Percentiles rank a stretch among this genome's conserved stretches.
Conservation (phyloP, 2,888 invertebrate species). For the Listrodromus nycthemerus region DNA sequence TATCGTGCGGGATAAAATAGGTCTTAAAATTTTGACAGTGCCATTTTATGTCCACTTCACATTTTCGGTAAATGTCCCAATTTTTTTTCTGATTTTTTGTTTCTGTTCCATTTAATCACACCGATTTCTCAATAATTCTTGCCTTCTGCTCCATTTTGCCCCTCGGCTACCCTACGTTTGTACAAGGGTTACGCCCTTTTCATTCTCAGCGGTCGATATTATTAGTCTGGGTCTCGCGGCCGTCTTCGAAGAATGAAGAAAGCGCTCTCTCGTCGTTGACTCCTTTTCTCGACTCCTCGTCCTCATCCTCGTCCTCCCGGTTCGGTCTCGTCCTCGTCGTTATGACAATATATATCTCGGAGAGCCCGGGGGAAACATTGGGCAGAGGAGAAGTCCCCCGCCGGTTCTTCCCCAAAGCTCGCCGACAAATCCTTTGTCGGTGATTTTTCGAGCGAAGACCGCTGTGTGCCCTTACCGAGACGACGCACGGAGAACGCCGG, state of each 20-base stretch:
- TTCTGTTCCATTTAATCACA: too few relatives aligned
- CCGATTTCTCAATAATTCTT: too few relatives aligned
- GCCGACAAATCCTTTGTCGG: constrained; percentile 81
- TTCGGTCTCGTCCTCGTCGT: constrained; percentile 62
- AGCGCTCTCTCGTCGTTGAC: constrained; percentile 35
- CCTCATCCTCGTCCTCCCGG: constrained; percentile 34
- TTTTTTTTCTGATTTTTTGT: too few relatives aligned
- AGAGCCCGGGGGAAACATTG: constrained; percentile 75
- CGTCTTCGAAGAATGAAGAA: constrained; percentile 40
- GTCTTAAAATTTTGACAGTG: background rate
- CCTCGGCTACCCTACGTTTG: too few relatives aligned
- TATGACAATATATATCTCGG: constrained; percentile 74
- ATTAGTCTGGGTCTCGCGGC: constrained; percentile 1
- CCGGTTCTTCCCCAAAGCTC: constrained; percentile 73
- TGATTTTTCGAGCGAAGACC: constrained; percentile 79
- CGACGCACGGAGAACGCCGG: constrained; percentile 40
- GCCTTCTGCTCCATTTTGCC: too few relatives aligned
- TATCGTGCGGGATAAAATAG: too few relatives aligned
- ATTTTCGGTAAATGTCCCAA: too few relatives aligned
- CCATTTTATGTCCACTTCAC: too few relatives aligned
- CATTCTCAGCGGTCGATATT: too few relatives aligned
- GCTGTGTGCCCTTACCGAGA: constrained; percentile 30
- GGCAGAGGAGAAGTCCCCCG: constrained; percentile 72
- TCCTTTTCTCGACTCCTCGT: constrained; percentile 29
- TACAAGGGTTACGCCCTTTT: too few relatives aligned